Conservation (phyloP, 2,888 invertebrate species). For the Hirtodrosophila cameraria region DNA sequence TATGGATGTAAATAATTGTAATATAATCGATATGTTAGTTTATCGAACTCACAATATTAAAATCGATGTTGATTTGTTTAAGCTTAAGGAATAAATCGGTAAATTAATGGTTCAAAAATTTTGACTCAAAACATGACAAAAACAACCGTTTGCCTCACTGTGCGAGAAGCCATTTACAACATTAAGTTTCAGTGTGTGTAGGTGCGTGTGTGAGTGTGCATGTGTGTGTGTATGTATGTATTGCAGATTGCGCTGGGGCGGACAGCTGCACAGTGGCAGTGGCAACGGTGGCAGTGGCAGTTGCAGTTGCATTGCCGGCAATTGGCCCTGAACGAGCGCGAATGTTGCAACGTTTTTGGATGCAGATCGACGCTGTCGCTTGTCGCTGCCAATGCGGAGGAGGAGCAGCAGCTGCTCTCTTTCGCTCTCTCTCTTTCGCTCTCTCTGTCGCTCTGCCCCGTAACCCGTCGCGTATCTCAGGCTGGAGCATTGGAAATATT, state of each 20-base stretch:
- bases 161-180: constrained; percentile 11
- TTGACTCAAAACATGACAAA: too few relatives aligned
- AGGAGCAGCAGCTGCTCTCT: constrained; percentile 29
- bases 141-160: too few relatives aligned
- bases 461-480: constrained; percentile 13
- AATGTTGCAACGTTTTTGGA: constrained; percentile 33
- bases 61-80: too few relatives aligned
- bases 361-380: constrained; percentile 31
- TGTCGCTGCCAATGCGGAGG: constrained; percentile 22
- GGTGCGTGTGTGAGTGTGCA: constrained; percentile 17
- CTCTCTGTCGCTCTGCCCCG: background rate
- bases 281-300: constrained; percentile 65
- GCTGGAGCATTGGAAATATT: constrained; percentile 74
- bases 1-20: too few relatives aligned
- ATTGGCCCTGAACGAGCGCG: constrained; percentile 60
- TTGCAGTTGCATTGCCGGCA: constrained; percentile 60
- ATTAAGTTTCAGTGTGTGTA: background rate
- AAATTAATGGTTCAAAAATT: too few relatives aligned
- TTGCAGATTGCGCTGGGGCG: constrained; percentile 50
- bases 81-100: too few relatives aligned
- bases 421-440: constrained; percentile 4
- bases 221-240: constrained; percentile 28
- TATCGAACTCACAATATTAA: too few relatives aligned
- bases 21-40: too few relatives aligned
- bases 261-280: constrained; percentile 73